Percentiles rank a stretch among this genome's conserved stretches.
These are phyloP conservation scores for Pemphigus obesinymphae DNA, from an alignment of 1,140 invertebrate genomes.

Conservation along the genomic window DNA sequence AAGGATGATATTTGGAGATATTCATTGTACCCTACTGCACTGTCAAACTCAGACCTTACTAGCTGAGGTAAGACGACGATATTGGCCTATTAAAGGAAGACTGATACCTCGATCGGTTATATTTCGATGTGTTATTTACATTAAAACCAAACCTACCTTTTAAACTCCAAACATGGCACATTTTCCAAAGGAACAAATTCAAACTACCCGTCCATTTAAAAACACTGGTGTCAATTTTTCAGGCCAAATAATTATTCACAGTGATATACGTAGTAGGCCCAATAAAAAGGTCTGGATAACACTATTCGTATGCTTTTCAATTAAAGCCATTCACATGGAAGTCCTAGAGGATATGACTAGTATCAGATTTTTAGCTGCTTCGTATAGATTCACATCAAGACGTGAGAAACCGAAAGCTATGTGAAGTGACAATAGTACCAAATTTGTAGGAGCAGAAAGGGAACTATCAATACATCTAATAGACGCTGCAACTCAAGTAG, in stretches of 20 bases:
- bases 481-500: background rate
- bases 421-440: slow-evolving; percentile 45
- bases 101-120: background rate
- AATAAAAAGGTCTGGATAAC: slow-evolving; percentile 49
- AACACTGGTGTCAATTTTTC: slow-evolving; percentile 6
- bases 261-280: background rate
- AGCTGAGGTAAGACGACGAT: background rate
- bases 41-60: background rate
- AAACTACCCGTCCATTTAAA: no score
- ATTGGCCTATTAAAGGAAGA: background rate
- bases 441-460: background rate
- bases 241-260: background rate
- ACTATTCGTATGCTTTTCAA: no score
- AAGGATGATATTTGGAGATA: background rate
- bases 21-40: slow-evolving; percentile 35
- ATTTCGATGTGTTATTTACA: background rate
- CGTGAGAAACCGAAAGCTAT: slow-evolving; percentile 49
- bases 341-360: no score
- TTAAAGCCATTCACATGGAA: no score
- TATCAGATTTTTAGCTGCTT: no score
- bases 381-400: no score
- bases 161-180: background rate
- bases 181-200: background rate
- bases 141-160: background rate
- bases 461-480: background rate